A percentile compares a stretch with the other conserved stretches of the same genome.
Evolutionary conservation across 2,797 vertebrate species (phyloP).

Genomic region (Choloepus didactylus): DNA sequence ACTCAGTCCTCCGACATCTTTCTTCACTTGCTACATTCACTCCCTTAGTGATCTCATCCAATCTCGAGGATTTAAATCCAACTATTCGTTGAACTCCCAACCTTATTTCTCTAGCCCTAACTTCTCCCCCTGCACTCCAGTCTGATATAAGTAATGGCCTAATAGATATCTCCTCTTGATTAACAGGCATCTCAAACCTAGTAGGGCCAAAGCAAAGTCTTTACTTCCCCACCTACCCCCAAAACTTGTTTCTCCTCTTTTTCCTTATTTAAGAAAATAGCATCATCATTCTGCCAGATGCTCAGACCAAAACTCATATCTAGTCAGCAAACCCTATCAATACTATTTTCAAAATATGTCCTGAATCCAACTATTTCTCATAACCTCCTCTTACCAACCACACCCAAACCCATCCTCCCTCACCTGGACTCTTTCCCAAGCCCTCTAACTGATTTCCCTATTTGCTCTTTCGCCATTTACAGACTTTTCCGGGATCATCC

Average conservation of each 20-base stretch:
- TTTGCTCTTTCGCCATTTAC: neutral
- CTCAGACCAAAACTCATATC: conserved; percentile 13
- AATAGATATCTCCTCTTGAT: neutral
- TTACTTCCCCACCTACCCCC: neutral
- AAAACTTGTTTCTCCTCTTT: neutral
- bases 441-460: neutral
- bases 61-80: neutral
- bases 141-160: neutral
- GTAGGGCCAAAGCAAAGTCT: too few species aligned
- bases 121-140: neutral
- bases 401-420: neutral
- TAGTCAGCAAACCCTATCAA: neutral
- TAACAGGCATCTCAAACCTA: neutral
- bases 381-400: neutral
- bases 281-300: neutral
- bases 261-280: conserved; percentile 34
- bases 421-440: neutral
- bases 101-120: neutral
- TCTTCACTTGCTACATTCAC: neutral
- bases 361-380: neutral
- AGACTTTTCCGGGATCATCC: neutral
- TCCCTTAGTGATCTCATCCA: neutral
- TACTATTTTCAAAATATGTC: neutral
- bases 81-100: neutral
- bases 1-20: neutral